Evolutionary conservation across 2,797 vertebrate genomes (phyloP).

Genomic region (Danio kyathit): DNA sequence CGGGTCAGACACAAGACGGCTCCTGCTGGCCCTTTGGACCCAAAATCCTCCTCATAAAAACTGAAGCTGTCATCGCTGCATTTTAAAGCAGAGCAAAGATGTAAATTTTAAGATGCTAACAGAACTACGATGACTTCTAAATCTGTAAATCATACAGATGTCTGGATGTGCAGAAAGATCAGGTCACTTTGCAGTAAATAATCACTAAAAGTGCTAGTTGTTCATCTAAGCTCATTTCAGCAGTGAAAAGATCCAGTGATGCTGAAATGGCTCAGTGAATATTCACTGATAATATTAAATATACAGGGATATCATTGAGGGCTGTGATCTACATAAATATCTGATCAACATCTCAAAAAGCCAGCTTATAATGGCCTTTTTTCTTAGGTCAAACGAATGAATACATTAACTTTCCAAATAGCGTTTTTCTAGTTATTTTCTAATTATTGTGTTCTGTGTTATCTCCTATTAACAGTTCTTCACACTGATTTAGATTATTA

Average conservation of each 20-base stretch:
- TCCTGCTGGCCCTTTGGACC: conserved; percentile 3
- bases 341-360: no score
- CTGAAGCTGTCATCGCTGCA: background rate
- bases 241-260: background rate
- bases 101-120: background rate
- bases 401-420: no score
- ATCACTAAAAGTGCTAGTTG: background rate
- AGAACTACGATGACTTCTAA: background rate
- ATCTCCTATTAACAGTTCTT: no score
- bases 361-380: no score
- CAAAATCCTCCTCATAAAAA: background rate
- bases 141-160: background rate
- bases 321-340: no score
- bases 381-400: no score
- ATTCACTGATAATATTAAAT: no score
- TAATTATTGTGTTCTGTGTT: no score
- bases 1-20: background rate
- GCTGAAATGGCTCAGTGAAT: background rate
- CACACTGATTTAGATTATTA: no score
- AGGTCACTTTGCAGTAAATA: conserved; percentile 61
- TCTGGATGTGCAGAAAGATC: conserved; percentile 56
- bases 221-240: background rate
- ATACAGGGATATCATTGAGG: no score
- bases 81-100: background rate
- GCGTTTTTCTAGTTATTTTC: no score